Percentiles rank a stretch among this genome's conserved stretches.
Evolutionary conservation across 2,888 invertebrate species (phyloP).

Genomic region (Drosophila testacea): DNA sequence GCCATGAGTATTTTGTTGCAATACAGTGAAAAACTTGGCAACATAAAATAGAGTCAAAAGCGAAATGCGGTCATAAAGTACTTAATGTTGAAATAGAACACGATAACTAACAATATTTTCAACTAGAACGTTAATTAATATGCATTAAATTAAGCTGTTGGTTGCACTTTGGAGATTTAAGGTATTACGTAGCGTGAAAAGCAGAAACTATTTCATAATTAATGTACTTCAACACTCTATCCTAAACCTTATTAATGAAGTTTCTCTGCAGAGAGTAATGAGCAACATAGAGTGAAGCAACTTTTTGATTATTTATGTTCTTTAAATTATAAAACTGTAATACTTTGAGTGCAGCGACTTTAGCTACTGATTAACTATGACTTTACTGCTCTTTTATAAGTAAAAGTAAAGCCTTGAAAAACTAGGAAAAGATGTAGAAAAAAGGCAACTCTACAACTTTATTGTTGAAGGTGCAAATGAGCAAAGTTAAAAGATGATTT

Average conservation of each 20-base stretch:
- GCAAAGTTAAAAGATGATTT: too few species aligned
- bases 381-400: too few species aligned
- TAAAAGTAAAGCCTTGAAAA: too few species aligned
- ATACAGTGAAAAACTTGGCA: slow-evolving; percentile 53
- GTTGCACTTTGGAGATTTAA: not conserved
- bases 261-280: not conserved
- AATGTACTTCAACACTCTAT: slow-evolving; percentile 10
- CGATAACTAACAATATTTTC: slow-evolving; percentile 15
- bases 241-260: not conserved
- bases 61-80: slow-evolving; percentile 46
- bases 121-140: slow-evolving; percentile 5
- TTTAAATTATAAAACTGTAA: not conserved
- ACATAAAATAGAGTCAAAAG: slow-evolving; percentile 34
- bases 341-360: not conserved
- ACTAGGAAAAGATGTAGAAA: too few species aligned
- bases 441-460: too few species aligned
- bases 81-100: slow-evolving; percentile 34
- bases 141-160: slow-evolving; percentile 6
- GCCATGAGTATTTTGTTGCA: slow-evolving; percentile 23
- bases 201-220: slow-evolving; percentile 1
- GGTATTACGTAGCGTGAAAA: not conserved
- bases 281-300: not conserved
- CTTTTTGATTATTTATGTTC: not conserved
- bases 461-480: too few species aligned
- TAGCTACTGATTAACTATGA: too few species aligned